Base-by-base conservation (phyloP, 2,888 invertebrate genomes). In the Plagiodera versicolora region DNA sequence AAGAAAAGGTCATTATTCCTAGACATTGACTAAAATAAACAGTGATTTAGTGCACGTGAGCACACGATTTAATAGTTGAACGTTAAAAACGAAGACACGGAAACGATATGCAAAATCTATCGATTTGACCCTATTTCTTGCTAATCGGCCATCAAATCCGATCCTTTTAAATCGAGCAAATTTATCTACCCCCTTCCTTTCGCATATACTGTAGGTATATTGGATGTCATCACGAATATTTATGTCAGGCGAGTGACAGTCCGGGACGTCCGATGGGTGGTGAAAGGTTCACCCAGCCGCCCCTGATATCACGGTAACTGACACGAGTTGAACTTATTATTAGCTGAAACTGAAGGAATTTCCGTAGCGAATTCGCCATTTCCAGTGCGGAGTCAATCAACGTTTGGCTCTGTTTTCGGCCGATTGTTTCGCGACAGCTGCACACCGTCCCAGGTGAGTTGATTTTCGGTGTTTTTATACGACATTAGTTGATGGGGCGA, bases 301-400 rank as follows among this genome's bases (percentile, higher is more conserved):
- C 69, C 66, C 39, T 6, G n/a, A 39, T 39, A 39, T 11, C 14
- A 14, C 14, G 39, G 39, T 39, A 39, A 39, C 39, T 14, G 67
- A 59, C 68, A 71, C 70, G 66, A 64, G 60, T 56, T 56, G 69
- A 61, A 61, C 70, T 66, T 67, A 70, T 68, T 68, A 67, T 67
- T 58, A 61, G 58, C 57, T 54, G 45, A 32, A 50, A 61, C 65
- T 32, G 50, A 52, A 60, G 60, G 60, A 60, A 65, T 60, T 46
- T 9, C 11, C 32, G n/a, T 24, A 39, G 46, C 19, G 46, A 18
- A 24, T 60, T 60, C 52, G 58, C 58, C 63, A 61, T 56, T 53
- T 64, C 55, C 54, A 53, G 56, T 57, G 24, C 54, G 32, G 48
- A 39, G 47, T 45, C 35, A 30, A 16, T 14, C 6, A 44, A 19